Base-by-base conservation (phyloP, 2,888 invertebrate species). In the Zeuzera pyrina region DNA sequence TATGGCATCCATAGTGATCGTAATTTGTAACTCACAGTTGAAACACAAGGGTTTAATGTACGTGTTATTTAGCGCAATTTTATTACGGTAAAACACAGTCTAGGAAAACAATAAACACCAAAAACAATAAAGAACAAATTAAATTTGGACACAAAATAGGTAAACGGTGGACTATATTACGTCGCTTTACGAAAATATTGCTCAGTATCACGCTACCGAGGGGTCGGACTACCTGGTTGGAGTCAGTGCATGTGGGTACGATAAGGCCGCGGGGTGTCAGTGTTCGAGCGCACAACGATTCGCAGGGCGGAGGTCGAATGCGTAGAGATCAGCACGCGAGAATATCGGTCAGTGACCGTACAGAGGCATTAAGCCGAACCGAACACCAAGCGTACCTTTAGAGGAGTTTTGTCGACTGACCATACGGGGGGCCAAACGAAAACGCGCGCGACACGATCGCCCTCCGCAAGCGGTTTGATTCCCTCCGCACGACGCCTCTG, bases 391-490 rank as follows among this genome's bases (percentile, higher is more conserved):
- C 52, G 55, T 59, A 65, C 59, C 69, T 59, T 50, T 50, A 48
- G 60, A 69, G 70, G 67, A 59, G 65, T 58, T 62, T 61, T 64
- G 61, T 55, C 57, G 61, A 64, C 56, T 58, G 62, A 64, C 52
- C 59, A 53, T 49, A 48, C 52, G 58, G 40, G 34, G 32, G 39
- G 31, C 35, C 33, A 36, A 41, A 34, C 34, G 42, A 49, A 45
- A 54, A 72, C 69, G 60, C 81, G 81, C 72, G 77, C 77, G 72
- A 57, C 57, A 61, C 62, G 73, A 51, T 46, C 73, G 81, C 81
- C 74, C 73, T 74, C 76, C 74, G 73, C 68, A 69, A 68, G 69
- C 81, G 74, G 66, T 79, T 72, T 83, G 79, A 74, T 59, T 68
- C 76, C 73, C 78, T 76, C 77, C 71, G 70, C 76, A 57, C 70